These are phyloP conservation scores for Echinarachnius parma DNA, from an alignment of 53 echinoderm and acorn worm genomes.

Conservation along the genomic window DNA sequence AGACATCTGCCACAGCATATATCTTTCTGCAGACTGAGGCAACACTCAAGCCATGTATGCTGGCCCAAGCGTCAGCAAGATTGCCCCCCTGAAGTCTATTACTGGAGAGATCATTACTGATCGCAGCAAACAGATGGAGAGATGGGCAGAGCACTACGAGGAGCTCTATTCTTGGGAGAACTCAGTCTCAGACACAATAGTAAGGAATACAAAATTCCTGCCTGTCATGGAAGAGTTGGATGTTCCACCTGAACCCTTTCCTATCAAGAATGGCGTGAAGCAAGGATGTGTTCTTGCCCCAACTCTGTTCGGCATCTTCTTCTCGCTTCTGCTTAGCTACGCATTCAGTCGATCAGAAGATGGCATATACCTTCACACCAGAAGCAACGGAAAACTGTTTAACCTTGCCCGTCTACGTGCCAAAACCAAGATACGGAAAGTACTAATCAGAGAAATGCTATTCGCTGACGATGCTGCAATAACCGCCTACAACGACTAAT, in stretches of 20 bases:
- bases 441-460: constrained; percentile 50
- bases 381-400: constrained; percentile 40
- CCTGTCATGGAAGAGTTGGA: constrained; percentile 35
- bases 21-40: too few species aligned
- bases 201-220: background rate
- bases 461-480: constrained; percentile 60
- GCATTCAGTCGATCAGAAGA: constrained; percentile 40
- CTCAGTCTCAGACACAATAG: background rate
- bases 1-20: constrained; percentile 14
- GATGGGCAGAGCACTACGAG: constrained; percentile 57
- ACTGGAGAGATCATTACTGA: too few species aligned
- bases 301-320: constrained; percentile 65
- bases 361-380: constrained; percentile 55
- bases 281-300: constrained; percentile 70
- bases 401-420: constrained; percentile 45
- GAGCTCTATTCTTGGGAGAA: constrained; percentile 43
- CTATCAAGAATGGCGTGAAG: constrained; percentile 61
- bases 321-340: constrained; percentile 38
- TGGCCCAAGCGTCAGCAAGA: constrained; percentile 42
- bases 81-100: too few species aligned
- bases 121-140: too few species aligned
- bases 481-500: constrained; percentile 42
- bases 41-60: constrained; percentile 47
- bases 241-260: too few species aligned
- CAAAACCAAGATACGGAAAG: too few species aligned